A percentile compares a stretch with the other conserved stretches of the same genome.
phyloP scores from a whole-genome alignment of 1,140 invertebrate species.

The Drosophila littoralis region DNA sequence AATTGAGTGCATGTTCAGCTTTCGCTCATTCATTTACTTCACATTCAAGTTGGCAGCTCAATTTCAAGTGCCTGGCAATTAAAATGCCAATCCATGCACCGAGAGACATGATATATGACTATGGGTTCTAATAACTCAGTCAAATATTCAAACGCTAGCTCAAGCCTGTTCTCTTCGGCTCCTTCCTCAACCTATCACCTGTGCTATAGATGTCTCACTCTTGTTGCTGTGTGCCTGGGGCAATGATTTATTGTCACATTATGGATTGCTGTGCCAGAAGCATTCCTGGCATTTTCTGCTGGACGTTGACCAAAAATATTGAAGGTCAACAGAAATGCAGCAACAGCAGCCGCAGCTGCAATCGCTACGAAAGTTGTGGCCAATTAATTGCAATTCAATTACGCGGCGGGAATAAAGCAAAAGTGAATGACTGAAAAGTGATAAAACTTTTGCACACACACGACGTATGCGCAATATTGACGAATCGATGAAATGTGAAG shows the following conservation, averaged over 20 bases:
- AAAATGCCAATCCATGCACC: conserved; percentile 61
- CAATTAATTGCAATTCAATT: conserved; percentile 42
- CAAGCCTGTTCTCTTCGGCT: neutral
- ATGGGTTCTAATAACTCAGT: conserved; percentile 54
- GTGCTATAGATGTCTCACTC: conserved; percentile 6
- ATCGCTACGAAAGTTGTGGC: conserved; percentile 21
- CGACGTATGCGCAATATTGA: conserved; percentile 18
- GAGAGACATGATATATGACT: conserved; percentile 55
- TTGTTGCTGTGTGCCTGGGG: neutral
- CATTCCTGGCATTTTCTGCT: conserved; percentile 5
- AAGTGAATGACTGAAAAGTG: conserved; percentile 4
- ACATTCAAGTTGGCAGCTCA: conserved; percentile 16
- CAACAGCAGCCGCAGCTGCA: neutral
- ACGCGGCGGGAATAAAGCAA: neutral
- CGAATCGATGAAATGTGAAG: conserved; percentile 21
- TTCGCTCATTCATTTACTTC: neutral
- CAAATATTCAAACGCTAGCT: conserved; percentile 24
- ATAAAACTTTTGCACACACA: conserved; percentile 3
- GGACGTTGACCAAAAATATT: conserved; percentile 11
- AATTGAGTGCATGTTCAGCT: neutral
- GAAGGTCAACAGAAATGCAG: conserved; percentile 7
- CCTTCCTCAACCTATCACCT: conserved; percentile 5
- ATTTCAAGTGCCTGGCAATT: conserved; percentile 54
- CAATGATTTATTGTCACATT: conserved; percentile 40
- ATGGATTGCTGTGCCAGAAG: too few relatives aligned